These are phyloP conservation scores for Octopus sinensis DNA, from an alignment of 1,140 invertebrate genomes.

Conservation along the genomic window DNA sequence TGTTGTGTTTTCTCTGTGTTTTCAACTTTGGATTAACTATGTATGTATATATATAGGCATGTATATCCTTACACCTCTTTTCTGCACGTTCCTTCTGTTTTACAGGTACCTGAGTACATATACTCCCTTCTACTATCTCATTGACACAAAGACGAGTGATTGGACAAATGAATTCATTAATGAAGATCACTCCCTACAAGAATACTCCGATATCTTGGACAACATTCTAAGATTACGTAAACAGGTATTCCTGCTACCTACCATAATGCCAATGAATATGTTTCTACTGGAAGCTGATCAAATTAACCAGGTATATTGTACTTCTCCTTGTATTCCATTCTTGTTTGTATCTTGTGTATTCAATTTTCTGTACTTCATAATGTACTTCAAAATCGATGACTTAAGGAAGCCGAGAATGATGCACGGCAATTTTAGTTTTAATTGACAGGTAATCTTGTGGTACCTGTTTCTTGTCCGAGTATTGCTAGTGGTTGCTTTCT, in stretches of 20 bases:
- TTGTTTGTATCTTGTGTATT: not conserved
- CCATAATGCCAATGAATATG: constrained; percentile 70
- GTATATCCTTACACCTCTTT: not conserved
- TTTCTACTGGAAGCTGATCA: constrained; percentile 63
- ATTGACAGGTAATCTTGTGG: no score
- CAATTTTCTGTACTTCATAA: no score
- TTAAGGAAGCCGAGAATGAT: no score
- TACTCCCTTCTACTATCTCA: constrained; percentile 68
- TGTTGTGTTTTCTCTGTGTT: no score
- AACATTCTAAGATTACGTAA: constrained; percentile 68
- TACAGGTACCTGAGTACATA: constrained; percentile 64
- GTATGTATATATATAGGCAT: no score
- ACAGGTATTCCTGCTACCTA: constrained; percentile 76
- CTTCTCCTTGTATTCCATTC: not conserved
- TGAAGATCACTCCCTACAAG: constrained; percentile 42
- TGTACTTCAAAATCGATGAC: no score
- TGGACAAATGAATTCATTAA: constrained; percentile 69
- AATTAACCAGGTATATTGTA: constrained; percentile 48
- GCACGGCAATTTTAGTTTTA: no score
- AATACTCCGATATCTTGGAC: constrained; percentile 63
- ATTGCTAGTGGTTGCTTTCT: no score
- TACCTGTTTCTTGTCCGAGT: no score
- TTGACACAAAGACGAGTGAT: constrained; percentile 67
- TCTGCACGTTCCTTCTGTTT: not conserved
- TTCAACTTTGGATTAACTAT: no score